A percentile compares a stretch with the other conserved stretches of the same genome.
Evolutionary conservation across 2,888 invertebrate genomes (phyloP).

Genomic region (Nemapogon koenigi): DNA sequence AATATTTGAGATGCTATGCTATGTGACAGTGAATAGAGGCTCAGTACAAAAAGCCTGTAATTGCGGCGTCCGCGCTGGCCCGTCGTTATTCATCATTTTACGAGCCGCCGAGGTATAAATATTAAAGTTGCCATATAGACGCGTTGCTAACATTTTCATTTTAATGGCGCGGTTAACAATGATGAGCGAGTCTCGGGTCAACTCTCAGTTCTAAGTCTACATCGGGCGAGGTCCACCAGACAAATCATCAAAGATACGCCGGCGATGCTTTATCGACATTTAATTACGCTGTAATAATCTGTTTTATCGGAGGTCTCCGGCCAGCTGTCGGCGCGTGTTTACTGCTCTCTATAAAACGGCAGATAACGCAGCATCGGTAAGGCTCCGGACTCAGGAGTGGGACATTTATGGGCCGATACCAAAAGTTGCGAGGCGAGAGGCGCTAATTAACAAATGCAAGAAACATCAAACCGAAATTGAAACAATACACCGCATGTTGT

Average conservation of each 20-base stretch:
- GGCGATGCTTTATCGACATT: conserved; percentile 41
- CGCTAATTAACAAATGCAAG: conserved; percentile 64
- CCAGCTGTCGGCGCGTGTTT: conserved; percentile 35
- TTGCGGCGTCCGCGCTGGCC: conserved; percentile 59
- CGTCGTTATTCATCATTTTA: conserved; percentile 65
- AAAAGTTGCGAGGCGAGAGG: conserved; percentile 34
- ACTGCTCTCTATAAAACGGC: conserved; percentile 61
- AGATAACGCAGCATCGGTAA: conserved; percentile 54
- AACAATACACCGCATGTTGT: conserved; percentile 58
- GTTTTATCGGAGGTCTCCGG: conserved; percentile 40
- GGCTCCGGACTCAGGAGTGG: conserved; percentile 42
- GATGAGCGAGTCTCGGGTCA: conserved; percentile 45
- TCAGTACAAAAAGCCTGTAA: conserved; percentile 52
- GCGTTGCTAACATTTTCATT: conserved; percentile 63
- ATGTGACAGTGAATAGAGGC: too few relatives aligned
- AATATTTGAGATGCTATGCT: too few relatives aligned
- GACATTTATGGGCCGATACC: conserved; percentile 42
- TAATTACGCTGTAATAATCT: conserved; percentile 49
- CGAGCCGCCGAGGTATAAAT: conserved; percentile 63
- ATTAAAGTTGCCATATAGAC: conserved; percentile 62
- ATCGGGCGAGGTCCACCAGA: conserved; percentile 29
- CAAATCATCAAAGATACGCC: conserved; percentile 36
- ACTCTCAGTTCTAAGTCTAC: conserved; percentile 37
- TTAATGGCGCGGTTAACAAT: conserved; percentile 60
- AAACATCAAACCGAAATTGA: conserved; percentile 55